Evolutionary conservation across 1,140 invertebrate genomes (phyloP), one percentile per base, ranked within the genome.

Genomic region (Armadillidium nasatum): DNA sequence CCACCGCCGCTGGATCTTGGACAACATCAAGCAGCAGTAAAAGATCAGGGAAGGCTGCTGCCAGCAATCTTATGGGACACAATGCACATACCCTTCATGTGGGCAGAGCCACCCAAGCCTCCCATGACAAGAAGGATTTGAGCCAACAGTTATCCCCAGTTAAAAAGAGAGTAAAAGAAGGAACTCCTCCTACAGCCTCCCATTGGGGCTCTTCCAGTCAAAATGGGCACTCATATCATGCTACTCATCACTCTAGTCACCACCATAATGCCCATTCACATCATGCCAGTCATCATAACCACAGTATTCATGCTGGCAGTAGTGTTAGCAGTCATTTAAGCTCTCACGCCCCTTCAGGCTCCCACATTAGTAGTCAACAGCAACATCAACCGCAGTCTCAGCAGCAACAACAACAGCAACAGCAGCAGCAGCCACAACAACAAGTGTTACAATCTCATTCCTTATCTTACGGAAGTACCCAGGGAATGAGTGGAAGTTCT

Each of bases 81-180:
- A n/a, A n/a, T 4, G 75, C 60, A 0, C n/a, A 79, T 69, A 74
- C 78, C 23, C 72, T 79, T 10, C 78, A 79, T 50, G 78, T 79
- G 15, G 60, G 44, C 44, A 72, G 74, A 43, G 73, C 78, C 3
- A 44, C 74, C 33, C 78, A 79, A 23, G 60, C 75, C 50, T 60
- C 50, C 7, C 79, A 80, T 72, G 91, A 81, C 82, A 95, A 94
- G 84, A 96, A 96, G 83, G 94, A 96, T 82, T 89, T 91, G 44
- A 93, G 93, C 68, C 95, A 98, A 82, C 80, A 81, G 44, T 86
- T 98, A 76, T 97, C 94, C 82, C 96, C 96, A 0, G 95, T 98
- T 3, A 98, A 98, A 86, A n/a, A 98, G 85, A 88, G 96, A n/a
- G 95, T 97, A 9, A 98, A 98, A 84, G 96, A 98, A 83, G 94